Evolutionary conservation across 2,888 invertebrate genomes (phyloP), one percentile per base, ranked within the genome.

Genomic region (Dorcus hopei): DNA sequence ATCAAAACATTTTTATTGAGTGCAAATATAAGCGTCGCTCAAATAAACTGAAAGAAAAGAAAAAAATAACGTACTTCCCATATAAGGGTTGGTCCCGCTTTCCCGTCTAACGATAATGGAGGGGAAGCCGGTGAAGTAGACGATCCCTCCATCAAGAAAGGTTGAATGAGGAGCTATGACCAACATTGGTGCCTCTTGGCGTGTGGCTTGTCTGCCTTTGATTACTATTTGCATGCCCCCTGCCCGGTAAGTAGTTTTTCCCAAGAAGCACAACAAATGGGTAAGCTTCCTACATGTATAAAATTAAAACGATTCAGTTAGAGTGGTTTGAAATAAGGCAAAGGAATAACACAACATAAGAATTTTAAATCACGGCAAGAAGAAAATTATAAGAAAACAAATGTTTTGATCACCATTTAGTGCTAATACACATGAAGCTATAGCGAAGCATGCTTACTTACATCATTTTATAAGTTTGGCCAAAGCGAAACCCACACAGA

Each of bases 101-200:
- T 91, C 91, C 69, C 88, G 85, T 75, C 93, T 84, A 65, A 91
- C 91, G 77, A 94, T 92, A 75, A 91, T 89, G 9, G 91, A 90
- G 7, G 92, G 90, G 79, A 91, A 89, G 74, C 87, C 87, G 57
- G 91, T 88, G 66, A 89, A 87, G 76, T 92, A 90, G 72, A 92
- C 88, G 68, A 91, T 88, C 71, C 93, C 88, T 70, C 91, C 90
- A 79, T 95, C 95, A 72, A 94, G 84, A 82, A 91, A 93, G 5
- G 93, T 90, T 57, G 93, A 93, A 79, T 95, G 95, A 3, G 95
- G 95, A 1, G 93, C 93, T 52, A 90, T 85, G 54, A 91, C 91
- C 61, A 95, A 82, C 66, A 95, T 90, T 11, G 94, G 93, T 5
- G 95, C 95, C 75, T 93, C 93, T 58, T 82, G 77, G 50, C 90